A percentile compares a stretch with the other conserved stretches of the same genome.
phyloP scores from a whole-genome alignment of 1,140 invertebrate genomes.

The Drosophila suzukii region DNA sequence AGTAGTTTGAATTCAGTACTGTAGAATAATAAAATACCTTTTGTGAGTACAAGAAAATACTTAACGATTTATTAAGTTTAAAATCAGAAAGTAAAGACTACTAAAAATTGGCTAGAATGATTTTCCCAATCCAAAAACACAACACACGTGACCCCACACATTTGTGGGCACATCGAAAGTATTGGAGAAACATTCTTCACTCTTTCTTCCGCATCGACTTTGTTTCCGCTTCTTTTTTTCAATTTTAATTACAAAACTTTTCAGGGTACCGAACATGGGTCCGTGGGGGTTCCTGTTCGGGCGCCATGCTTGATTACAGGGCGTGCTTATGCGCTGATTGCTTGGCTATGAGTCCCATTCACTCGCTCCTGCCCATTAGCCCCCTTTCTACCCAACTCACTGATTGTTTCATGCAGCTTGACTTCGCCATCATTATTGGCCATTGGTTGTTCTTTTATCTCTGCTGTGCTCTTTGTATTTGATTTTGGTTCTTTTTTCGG shows the following conservation, averaged over 20 bases:
- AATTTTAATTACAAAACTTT: constrained; percentile 84
- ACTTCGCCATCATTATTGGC: constrained; percentile 77
- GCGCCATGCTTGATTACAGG: constrained; percentile 75
- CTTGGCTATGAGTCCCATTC: constrained; percentile 66
- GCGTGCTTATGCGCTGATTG: constrained; percentile 81
- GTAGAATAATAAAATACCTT: no score
- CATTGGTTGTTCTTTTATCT: constrained; percentile 53
- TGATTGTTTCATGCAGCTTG: constrained; percentile 55
- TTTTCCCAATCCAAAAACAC: background rate
- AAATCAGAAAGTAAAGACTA: background rate
- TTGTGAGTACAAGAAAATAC: no score
- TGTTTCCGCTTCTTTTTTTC: constrained; percentile 44
- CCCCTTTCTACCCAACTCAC: constrained; percentile 6
- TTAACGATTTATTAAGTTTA: background rate
- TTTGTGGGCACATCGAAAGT: constrained; percentile 10
- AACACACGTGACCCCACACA: constrained; percentile 4
- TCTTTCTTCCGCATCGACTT: constrained; percentile 43
- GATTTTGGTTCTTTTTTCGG: constrained; percentile 35
- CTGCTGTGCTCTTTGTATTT: constrained; percentile 29
- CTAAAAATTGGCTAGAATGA: background rate
- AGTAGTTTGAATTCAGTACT: no score
- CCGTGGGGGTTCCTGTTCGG: constrained; percentile 20
- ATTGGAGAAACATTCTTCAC: constrained; percentile 49
- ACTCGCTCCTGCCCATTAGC: constrained; percentile 25
- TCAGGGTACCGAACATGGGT: constrained; percentile 12